Evolutionary conservation across 2,797 vertebrate species (phyloP).

Genomic region (Thalassophryne amazonica): DNA sequence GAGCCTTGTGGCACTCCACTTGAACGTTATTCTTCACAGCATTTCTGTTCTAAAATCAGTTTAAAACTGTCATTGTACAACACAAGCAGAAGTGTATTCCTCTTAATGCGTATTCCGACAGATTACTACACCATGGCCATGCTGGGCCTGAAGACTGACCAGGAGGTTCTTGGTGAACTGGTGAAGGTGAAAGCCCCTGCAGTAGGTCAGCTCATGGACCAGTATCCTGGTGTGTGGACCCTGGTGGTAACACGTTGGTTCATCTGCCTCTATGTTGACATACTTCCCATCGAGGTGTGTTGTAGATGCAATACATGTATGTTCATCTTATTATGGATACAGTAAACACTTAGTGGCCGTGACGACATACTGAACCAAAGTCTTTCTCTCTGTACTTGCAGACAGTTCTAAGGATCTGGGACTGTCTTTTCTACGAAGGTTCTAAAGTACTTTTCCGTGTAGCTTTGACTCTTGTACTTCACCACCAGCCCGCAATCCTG

Average conservation of each 20-base stretch:
- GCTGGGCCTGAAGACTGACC: slow-evolving; percentile 91
- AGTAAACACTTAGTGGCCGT: too few species aligned
- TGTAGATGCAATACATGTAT: too few species aligned
- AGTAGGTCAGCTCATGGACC: slow-evolving; percentile 86
- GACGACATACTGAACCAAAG: too few species aligned
- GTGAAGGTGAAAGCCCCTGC: slow-evolving; percentile 88
- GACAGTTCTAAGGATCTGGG: slow-evolving; percentile 96
- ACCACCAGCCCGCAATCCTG: slow-evolving; percentile 86
- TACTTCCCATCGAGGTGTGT: slow-evolving; percentile 94
- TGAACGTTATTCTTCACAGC: background rate
- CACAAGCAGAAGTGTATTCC: background rate
- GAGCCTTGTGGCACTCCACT: slow-evolving; percentile 1
- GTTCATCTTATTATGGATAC: too few species aligned
- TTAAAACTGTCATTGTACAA: too few species aligned
- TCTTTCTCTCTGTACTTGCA: slow-evolving; percentile 48
- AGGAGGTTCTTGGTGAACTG: slow-evolving; percentile 92
- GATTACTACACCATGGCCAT: slow-evolving; percentile 91
- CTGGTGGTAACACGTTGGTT: slow-evolving; percentile 95
- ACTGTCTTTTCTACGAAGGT: slow-evolving; percentile 94
- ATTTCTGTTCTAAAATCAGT: background rate
- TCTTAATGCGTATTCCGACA: slow-evolving; percentile 40
- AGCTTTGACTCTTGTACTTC: slow-evolving; percentile 89
- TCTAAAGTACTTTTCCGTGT: slow-evolving; percentile 95
- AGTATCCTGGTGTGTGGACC: slow-evolving; percentile 88
- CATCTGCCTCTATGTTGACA: slow-evolving; percentile 93